A percentile compares a stretch with the other conserved stretches of the same genome.
Conservation (phyloP, 2,888 invertebrate genomes). For the Orthosia incerta region DNA sequence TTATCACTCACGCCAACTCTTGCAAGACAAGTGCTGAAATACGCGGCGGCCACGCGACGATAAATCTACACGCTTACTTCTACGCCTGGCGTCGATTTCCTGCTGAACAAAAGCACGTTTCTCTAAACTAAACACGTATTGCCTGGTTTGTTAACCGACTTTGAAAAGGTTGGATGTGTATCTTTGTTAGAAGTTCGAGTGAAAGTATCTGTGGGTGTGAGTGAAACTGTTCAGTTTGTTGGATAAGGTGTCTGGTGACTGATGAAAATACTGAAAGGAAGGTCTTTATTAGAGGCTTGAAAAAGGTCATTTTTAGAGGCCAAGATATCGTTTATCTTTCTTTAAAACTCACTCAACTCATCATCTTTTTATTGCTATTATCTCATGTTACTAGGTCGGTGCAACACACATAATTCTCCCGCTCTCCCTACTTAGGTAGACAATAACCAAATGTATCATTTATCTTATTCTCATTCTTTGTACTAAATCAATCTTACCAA, state of each 20-base stretch:
- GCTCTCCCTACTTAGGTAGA: too few species aligned
- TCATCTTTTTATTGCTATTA: too few species aligned
- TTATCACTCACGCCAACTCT: constrained; percentile 10
- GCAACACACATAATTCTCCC: too few species aligned
- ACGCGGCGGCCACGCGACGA: constrained; percentile 40
- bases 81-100: constrained; percentile 61
- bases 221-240: constrained; percentile 2
- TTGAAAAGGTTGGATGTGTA: constrained; percentile 30
- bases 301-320: too few species aligned
- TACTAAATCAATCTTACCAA: too few species aligned
- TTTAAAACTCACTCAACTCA: too few species aligned
- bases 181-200: constrained; percentile 28
- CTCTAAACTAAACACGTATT: constrained; percentile 58
- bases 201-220: constrained; percentile 10
- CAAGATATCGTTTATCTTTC: too few species aligned
- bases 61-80: constrained; percentile 64
- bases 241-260: constrained; percentile 8
- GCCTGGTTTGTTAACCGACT: constrained; percentile 51
- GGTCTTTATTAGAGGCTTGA: too few species aligned
- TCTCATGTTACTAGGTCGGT: too few species aligned
- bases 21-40: constrained; percentile 58
- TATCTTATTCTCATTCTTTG: too few species aligned
- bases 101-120: constrained; percentile 61
- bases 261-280: background rate
- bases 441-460: too few species aligned